These are phyloP conservation scores for Alces alces DNA, from an alignment of 2,113 vertebrate genomes.

Conservation along the genomic window DNA sequence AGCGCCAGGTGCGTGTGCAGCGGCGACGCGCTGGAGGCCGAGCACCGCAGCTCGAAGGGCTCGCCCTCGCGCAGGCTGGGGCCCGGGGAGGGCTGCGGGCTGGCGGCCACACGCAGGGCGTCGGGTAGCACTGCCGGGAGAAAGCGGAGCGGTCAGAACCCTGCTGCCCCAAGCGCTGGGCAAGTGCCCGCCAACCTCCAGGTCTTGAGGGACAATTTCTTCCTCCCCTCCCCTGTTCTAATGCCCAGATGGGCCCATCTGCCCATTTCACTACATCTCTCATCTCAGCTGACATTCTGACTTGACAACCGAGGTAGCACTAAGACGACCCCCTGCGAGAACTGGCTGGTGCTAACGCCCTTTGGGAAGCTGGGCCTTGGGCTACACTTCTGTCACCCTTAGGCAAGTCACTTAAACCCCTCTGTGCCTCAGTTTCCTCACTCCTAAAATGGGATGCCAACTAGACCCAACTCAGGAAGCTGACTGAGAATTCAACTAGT, in stretches of 20 bases:
- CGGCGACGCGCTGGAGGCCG: conserved; percentile 74
- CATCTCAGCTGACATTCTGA: not conserved
- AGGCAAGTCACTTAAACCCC: not conserved
- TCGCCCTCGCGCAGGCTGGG: conserved; percentile 85
- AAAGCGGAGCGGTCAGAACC: not conserved
- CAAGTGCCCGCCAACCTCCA: not conserved
- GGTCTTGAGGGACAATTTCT: not conserved
- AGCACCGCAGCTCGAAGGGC: conserved; percentile 88
- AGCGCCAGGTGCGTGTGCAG: conserved; percentile 90
- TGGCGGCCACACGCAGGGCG: conserved; percentile 82
- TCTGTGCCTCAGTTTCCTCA: not conserved
- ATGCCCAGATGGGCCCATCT: not conserved
- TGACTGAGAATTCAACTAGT: not conserved
- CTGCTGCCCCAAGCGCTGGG: not conserved
- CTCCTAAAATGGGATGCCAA: not conserved
- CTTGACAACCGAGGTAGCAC: not conserved
- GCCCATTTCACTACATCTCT: not conserved
- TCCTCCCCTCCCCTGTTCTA: not conserved
- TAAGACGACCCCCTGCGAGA: not conserved
- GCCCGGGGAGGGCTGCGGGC: not conserved
- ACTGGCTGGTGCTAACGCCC: not conserved
- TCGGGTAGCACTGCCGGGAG: conserved; percentile 86
- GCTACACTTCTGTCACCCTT: not conserved
- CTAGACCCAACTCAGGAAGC: not conserved
- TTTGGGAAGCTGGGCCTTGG: not conserved